phyloP scores from a whole-genome alignment of 2,797 vertebrate species.

The Cyprinella venusta region DNA sequence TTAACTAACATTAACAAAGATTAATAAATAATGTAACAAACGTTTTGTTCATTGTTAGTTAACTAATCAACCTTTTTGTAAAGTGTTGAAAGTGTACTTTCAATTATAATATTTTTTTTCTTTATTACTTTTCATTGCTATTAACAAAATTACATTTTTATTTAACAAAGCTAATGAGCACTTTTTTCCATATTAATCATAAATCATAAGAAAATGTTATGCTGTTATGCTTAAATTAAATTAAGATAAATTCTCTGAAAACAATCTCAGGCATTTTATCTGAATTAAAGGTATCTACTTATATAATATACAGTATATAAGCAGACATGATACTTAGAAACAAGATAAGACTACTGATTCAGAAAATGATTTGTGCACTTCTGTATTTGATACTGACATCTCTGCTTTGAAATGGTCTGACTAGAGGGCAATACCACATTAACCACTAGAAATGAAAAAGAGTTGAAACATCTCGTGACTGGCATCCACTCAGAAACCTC shows the following conservation, averaged over 20 bases:
- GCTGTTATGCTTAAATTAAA: not conserved
- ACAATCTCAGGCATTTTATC: not conserved
- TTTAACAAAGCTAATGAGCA: not conserved
- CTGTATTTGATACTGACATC: not conserved
- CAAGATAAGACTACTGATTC: not conserved
- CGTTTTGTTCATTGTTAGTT: too few species aligned
- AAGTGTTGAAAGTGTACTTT: too few species aligned
- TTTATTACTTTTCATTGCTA: not conserved
- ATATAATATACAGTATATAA: too few species aligned
- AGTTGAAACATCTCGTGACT: conserved; percentile 10
- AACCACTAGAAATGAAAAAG: not conserved
- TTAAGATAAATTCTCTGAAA: not conserved
- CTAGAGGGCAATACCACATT: not conserved
- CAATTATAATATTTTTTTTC: fast-evolving
- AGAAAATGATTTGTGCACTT: not conserved
- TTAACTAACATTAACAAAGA: too few species aligned
- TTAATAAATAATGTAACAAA: too few species aligned
- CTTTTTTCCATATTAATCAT: not conserved
- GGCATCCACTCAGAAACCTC: not conserved
- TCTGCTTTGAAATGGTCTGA: not conserved
- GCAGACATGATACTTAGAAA: too few species aligned
- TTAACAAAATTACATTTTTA: not conserved
- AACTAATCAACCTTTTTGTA: too few species aligned
- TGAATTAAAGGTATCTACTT: not conserved
- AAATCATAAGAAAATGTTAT: too few species aligned